Evolutionary conservation across 2,113 vertebrate species (phyloP).

Genomic region (Camelus dromedarius): DNA sequence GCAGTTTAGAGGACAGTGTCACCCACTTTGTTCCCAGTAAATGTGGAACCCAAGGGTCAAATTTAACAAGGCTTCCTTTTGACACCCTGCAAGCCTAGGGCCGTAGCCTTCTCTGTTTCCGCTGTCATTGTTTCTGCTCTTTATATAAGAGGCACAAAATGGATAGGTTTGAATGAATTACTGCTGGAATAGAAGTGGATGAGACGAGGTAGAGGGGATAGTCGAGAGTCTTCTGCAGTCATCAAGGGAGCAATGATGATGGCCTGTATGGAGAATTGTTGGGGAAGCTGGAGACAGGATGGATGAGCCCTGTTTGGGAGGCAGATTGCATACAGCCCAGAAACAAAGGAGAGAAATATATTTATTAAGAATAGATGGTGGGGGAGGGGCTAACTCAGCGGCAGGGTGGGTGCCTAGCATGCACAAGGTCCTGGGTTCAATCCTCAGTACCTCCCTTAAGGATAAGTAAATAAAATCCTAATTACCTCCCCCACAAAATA

Average conservation of each 20-base stretch:
- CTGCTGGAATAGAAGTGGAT: not conserved
- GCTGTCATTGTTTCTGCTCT: accelerated
- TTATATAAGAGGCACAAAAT: not conserved
- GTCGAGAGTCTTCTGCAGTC: no score
- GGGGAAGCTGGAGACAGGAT: not conserved
- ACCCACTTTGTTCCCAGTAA: not conserved
- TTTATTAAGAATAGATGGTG: not conserved
- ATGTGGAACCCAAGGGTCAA: not conserved
- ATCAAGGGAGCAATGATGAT: no score
- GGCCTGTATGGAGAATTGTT: accelerated
- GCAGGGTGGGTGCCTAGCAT: no score
- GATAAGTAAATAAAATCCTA: no score
- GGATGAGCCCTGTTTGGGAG: not conserved
- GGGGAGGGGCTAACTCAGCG: no score
- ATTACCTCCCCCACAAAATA: no score
- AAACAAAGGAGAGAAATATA: accelerated
- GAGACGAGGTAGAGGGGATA: not conserved
- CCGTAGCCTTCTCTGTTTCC: not conserved
- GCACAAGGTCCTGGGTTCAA: no score
- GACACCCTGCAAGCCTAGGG: not conserved
- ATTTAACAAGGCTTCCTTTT: not conserved
- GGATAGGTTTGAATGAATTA: not conserved
- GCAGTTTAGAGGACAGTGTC: no score
- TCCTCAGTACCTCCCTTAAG: no score
- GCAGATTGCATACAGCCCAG: not conserved